Evolutionary conservation across 2,797 vertebrate species (phyloP).

Genomic region (Phrynocephalus forsythii): DNA sequence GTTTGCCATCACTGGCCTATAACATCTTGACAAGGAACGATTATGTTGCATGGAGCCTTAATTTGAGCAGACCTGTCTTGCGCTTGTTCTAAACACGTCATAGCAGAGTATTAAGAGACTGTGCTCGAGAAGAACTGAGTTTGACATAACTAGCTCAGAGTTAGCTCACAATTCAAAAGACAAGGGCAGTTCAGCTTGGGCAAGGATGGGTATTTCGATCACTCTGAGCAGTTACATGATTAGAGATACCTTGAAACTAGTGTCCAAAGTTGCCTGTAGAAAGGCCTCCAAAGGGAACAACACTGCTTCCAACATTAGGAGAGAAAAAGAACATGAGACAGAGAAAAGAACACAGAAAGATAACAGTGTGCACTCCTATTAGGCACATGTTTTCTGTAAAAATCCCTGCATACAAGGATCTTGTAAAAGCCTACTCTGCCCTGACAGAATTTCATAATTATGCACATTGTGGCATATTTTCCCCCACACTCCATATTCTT

Average conservation of each 20-base stretch:
- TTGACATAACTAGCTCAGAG: neutral
- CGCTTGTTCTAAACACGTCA: neutral
- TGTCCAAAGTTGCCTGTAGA: neutral
- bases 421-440: neutral
- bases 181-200: no score
- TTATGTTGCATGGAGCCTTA: neutral
- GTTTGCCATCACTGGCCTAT: neutral
- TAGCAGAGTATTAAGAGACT: neutral
- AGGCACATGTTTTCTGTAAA: no score
- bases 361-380: no score
- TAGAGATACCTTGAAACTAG: neutral
- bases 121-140: neutral
- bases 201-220: neutral
- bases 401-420: neutral
- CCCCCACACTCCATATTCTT: neutral
- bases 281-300: neutral
- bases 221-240: neutral
- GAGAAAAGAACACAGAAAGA: no score
- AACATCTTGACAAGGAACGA: neutral
- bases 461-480: neutral
- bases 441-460: neutral
- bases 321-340: no score
- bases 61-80: neutral
- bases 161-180: neutral
- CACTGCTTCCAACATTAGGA: no score